Conservation (phyloP, 2,797 vertebrate genomes). For the Buceros bicornis region DNA sequence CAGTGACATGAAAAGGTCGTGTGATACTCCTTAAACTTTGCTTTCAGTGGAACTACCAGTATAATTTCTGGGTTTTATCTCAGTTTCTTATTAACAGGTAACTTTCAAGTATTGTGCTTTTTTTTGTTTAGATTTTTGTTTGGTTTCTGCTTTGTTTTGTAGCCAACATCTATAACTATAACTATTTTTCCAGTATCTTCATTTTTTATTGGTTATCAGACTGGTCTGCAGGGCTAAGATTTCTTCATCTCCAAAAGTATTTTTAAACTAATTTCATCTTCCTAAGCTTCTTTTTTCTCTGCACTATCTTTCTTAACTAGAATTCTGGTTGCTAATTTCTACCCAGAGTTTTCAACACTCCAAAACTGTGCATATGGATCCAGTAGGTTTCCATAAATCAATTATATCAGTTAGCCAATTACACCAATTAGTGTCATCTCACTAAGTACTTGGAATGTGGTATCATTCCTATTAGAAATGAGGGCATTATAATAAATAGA, state of each 20-base stretch:
- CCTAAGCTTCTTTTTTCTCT: not conserved
- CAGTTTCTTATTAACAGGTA: not conserved
- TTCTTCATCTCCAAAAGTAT: not conserved
- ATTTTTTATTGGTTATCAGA: not conserved
- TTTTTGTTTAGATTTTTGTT: not conserved
- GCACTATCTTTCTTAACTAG: not conserved
- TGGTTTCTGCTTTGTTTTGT: not conserved
- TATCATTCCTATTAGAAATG: constrained; percentile 33
- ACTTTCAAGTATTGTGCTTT: not conserved
- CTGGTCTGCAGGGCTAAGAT: not conserved
- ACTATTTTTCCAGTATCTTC: not conserved
- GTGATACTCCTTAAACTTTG: not conserved
- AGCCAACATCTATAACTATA: not conserved
- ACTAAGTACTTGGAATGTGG: constrained; percentile 26
- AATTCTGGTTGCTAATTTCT: not conserved
- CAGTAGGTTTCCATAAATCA: not conserved
- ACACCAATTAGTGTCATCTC: not conserved
- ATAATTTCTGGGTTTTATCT: not conserved
- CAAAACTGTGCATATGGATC: accelerated
- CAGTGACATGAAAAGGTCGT: not conserved
- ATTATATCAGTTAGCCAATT: not conserved
- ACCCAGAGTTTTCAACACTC: not conserved
- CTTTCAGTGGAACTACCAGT: not conserved
- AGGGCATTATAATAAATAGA: not conserved
- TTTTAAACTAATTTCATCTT: not conserved